Conservation (phyloP, 2,888 invertebrate genomes). For the Epistrophe eligans region DNA sequence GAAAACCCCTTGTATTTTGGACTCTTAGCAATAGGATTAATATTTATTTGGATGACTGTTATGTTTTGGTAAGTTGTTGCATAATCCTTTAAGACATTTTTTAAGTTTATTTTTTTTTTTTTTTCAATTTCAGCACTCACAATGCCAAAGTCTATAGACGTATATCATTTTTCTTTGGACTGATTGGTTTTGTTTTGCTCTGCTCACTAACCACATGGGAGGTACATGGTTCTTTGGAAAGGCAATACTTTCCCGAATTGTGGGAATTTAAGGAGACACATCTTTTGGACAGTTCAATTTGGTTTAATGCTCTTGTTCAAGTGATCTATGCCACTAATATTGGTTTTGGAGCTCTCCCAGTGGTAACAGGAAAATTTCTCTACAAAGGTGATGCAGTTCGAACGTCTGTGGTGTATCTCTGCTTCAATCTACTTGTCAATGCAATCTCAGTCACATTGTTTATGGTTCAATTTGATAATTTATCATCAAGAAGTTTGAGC, state of each 20-base stretch:
- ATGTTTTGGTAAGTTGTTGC: conserved; percentile 26
- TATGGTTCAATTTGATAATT: conserved; percentile 82
- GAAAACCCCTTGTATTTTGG: conserved; percentile 83
- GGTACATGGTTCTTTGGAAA: conserved; percentile 81
- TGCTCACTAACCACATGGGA: conserved; percentile 82
- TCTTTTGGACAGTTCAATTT: conserved; percentile 81
- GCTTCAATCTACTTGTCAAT: conserved; percentile 83
- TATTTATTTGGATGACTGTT: conserved; percentile 83
- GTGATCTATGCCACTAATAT: conserved; percentile 83
- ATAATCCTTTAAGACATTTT: neutral
- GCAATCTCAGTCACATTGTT: conserved; percentile 83
- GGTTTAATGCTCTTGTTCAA: conserved; percentile 84
- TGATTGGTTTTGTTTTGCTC: conserved; percentile 80
- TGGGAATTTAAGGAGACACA: conserved; percentile 80
- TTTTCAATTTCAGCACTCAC: conserved; percentile 80
- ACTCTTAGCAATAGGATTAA: conserved; percentile 81
- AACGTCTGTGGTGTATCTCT: conserved; percentile 83
- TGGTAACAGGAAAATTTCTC: conserved; percentile 83
- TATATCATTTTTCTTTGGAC: conserved; percentile 81
- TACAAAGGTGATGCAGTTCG: conserved; percentile 84
- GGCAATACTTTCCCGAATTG: conserved; percentile 81
- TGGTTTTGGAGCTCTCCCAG: conserved; percentile 83
- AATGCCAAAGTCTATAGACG: conserved; percentile 82
- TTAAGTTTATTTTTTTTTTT: conserved; percentile 20
- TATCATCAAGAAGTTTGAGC: conserved; percentile 78